Percentiles rank a stretch among this genome's conserved stretches.
Evolutionary conservation across 1,140 invertebrate genomes (phyloP).

Genomic region (Drosophila lacteicornis): DNA sequence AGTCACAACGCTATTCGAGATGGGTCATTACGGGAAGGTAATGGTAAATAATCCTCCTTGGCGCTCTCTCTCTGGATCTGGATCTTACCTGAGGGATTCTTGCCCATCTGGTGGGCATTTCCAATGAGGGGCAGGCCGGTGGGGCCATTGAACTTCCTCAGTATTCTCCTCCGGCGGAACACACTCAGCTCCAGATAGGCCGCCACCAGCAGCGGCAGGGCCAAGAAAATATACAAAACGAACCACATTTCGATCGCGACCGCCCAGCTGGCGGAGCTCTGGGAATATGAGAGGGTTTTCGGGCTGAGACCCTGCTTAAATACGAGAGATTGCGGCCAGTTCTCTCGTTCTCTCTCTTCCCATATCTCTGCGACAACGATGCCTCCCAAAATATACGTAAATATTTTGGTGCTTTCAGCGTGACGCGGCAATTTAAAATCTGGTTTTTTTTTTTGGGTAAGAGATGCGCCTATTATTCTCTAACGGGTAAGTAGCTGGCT

Average conservation of each 20-base stretch:
- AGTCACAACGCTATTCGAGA: slow-evolving; percentile 77
- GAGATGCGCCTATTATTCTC: not conserved
- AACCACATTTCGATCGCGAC: slow-evolving; percentile 58
- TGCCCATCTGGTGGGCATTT: slow-evolving; percentile 73
- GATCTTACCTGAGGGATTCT: slow-evolving; percentile 69
- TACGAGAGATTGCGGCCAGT: slow-evolving; percentile 8
- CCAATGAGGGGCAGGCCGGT: slow-evolving; percentile 65
- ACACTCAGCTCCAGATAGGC: slow-evolving; percentile 56
- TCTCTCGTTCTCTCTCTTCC: not conserved
- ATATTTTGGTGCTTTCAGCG: slow-evolving; percentile 30
- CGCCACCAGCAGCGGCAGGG: slow-evolving; percentile 57
- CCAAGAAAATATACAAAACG: slow-evolving; percentile 48
- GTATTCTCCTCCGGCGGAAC: slow-evolving; percentile 31
- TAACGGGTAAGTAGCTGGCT: not conserved
- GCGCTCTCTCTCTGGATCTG: not conserved
- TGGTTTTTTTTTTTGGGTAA: slow-evolving; percentile 2
- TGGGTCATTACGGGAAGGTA: slow-evolving; percentile 21
- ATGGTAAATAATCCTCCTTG: slow-evolving; percentile 1
- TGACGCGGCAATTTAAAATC: slow-evolving; percentile 10
- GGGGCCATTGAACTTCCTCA: slow-evolving; percentile 63
- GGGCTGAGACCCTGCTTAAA: slow-evolving; percentile 29
- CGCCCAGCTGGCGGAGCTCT: not conserved
- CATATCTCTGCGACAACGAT: too few relatives aligned
- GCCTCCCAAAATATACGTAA: slow-evolving; percentile 6
- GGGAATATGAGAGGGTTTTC: slow-evolving; percentile 15